Base-by-base conservation (phyloP, 2,113 vertebrate species). In the Prinia subflava region DNA sequence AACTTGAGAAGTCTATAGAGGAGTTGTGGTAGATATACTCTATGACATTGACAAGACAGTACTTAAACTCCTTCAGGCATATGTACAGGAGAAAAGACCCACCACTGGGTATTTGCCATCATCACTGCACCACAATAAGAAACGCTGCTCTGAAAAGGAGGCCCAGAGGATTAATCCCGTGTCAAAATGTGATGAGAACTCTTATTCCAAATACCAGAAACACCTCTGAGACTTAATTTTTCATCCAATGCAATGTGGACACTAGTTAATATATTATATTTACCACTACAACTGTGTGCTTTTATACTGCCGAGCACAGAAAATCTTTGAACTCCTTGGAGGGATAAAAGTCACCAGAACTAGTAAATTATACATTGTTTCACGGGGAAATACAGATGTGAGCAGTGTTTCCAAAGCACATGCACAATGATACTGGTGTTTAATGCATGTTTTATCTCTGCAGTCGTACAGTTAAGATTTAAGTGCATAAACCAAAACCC, bases 141-240 rank as follows among this genome's bases (percentile, higher is more conserved):
- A 92, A 76, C 3, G 9, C 28, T 92, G 50, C 8, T 83, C 55
- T 69, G 30, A 85, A 91, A 89, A 92, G 46, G 57, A 96, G 60
- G 8, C 91, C 52, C 90, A 83, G 56, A 92, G 84, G 91, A 90
- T 46, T 91, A 92, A 95, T 96, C 28, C 9, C 11, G 44, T 24
- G 47, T 89, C 75, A 92, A 78, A 95, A 94, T 92, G 17, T 55
- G 85, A 89, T 80, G 41, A 94, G 74, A 94, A 90, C 35, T 92
- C 59, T 84, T 85, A 85, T 60, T 94, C 55, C 33, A 96, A 95
- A 95, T 87, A 79, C 80, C 85, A 96, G 63, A 81, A 91, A 86
- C 14, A 65, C 87, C 50, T 77, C 88, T 76, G 88, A 94, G 92
- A 90, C 41, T 41, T 95, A 69, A 16, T 92, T 93, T 93, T 94